phyloP scores from a whole-genome alignment of 2,888 invertebrate species.

The Archips xylosteana region DNA sequence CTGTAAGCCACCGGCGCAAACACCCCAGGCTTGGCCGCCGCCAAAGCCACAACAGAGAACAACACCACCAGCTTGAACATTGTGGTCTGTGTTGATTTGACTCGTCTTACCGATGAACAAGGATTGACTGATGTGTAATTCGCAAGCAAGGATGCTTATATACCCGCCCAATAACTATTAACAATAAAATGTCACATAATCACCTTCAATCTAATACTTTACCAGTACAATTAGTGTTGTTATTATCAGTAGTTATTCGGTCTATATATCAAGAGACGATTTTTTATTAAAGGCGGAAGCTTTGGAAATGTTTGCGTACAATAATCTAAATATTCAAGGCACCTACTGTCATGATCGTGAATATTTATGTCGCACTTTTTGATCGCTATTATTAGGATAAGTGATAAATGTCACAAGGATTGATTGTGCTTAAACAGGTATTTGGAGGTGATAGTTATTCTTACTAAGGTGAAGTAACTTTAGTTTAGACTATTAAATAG shows the following conservation, averaged over 20 bases:
- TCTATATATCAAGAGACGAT: slow-evolving; percentile 34
- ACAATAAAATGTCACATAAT: slow-evolving; percentile 68
- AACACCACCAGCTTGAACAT: slow-evolving; percentile 86
- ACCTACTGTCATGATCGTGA: slow-evolving; percentile 38
- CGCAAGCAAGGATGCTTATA: slow-evolving; percentile 67
- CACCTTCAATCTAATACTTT: slow-evolving; percentile 67
- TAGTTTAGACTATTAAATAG: too few species aligned
- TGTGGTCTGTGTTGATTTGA: slow-evolving; percentile 75
- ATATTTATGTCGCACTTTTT: slow-evolving; percentile 32
- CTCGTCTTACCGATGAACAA: slow-evolving; percentile 62
- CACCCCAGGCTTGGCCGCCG: slow-evolving; percentile 80
- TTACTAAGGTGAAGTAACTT: not conserved
- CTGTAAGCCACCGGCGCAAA: slow-evolving; percentile 66
- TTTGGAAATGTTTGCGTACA: slow-evolving; percentile 50
- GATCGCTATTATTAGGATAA: slow-evolving; percentile 8
- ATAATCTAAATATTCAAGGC: slow-evolving; percentile 45
- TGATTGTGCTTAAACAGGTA: not conserved
- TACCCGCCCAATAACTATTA: slow-evolving; percentile 55
- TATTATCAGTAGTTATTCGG: slow-evolving; percentile 34
- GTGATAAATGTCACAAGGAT: slow-evolving; percentile 2
- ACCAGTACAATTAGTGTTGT: slow-evolving; percentile 41
- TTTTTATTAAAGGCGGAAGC: slow-evolving; percentile 56
- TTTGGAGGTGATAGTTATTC: not conserved
- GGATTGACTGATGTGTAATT: slow-evolving; percentile 74
- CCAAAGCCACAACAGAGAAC: slow-evolving; percentile 86